Evolutionary conservation across 2,888 invertebrate genomes (phyloP), one percentile per base, ranked within the genome.

Genomic region (Arctia plantaginis): DNA sequence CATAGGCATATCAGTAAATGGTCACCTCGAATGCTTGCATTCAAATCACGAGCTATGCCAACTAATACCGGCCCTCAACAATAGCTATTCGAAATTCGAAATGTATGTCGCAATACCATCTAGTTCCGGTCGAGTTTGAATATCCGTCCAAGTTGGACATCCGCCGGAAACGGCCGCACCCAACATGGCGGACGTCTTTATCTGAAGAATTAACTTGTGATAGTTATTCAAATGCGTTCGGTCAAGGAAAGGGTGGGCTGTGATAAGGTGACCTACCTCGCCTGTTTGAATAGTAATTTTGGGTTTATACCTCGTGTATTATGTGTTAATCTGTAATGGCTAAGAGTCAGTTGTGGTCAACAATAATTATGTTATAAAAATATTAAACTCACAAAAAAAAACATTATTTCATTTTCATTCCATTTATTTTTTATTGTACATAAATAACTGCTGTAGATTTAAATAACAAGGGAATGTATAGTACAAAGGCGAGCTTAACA

Each of bases 91-190:
- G 86, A 94, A 95, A 95, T 95, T 95, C 91, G 90, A 95, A 95
- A 95, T 95, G 93, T 95, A 94, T 95, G 95, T 95, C 93, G 93
- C 90, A 91, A 90, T 91, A 93, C 94, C 91, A 93, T 92, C 92
- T 84, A 94, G 89, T 94, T 95, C 95, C 95, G 94, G 94, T 90
- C 90, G 91, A 95, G 95, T 95, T 95, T 93, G 94, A 94, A 94
- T 94, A 93, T 94, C 95, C 93, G 94, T 91, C 93, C 93, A 94
- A 95, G 92, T 95, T 94, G 93, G 92, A 92, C 92, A 88, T 95
- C 95, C 94, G 94, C 84, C 91, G 94, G 94, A 94, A 93, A 88
- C 90, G 92, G 93, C 88, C 93, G 91, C 90, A 90, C 91, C 90
- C 94, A 93, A 93, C 91, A 93, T 93, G 93, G 93, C 92, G 85